Evolutionary conservation across 2,113 vertebrate species (phyloP), one percentile per base, ranked within the genome.

Genomic region (Rallus limicola): DNA sequence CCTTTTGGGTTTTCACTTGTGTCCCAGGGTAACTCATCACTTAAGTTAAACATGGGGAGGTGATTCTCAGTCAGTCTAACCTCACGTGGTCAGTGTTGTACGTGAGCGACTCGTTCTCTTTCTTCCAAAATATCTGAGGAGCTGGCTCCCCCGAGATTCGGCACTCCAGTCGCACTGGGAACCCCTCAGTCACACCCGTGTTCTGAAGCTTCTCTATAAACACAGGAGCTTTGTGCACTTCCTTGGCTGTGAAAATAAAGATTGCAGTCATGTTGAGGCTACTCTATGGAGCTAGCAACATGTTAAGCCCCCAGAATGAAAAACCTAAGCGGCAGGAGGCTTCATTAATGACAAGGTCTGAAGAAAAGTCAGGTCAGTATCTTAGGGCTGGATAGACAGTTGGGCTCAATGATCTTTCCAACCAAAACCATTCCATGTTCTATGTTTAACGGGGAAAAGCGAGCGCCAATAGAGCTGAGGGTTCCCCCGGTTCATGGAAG

Each of bases 71-170:
- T 7, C 44, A n/a, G 21, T 78, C 97, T 95, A 94, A 99, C 99
- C 99, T 99, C 97, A 99, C 98, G 97, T 99, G 98, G 93, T 99
- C 99, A 9, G 99, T 99, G 98, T 99, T 99, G 96, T 99, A 99
- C n/a, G 99, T 99, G 88, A 99, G 98, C 0, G 99, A 99, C 79
- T 99, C 99, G 0, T 99, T 99, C 97, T 99, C 99, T 84, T 98
- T 99, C 96, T 99, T 99, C n/a, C 99, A 99, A 90, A 99, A 99
- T 97, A 99, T 99, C 83, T 99, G 99, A 25, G 99, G 99, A 15
- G 98, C 98, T 0, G 99, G 99, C 26, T 98, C 98, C 4, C n/a
- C 99, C 0, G 95, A 98, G 79, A 99, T 98, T 2, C 99, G n/a
- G 70, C 99, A 99, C 95, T 99, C 99, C 95, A 99, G 94, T n/a